phyloP scores from a whole-genome alignment of 2,888 invertebrate species.

The Lydus trimaculatus region DNA sequence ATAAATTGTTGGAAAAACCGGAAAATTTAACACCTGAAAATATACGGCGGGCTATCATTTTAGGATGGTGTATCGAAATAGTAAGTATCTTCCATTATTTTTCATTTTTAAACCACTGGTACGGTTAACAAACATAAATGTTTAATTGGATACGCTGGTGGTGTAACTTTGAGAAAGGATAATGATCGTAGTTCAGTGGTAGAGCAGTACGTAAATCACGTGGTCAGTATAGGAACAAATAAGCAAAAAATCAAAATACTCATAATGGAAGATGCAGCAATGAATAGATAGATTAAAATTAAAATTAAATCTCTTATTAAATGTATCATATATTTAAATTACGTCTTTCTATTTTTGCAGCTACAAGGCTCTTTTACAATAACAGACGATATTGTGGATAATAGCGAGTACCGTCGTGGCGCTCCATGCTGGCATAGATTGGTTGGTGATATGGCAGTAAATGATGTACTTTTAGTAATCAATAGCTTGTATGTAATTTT shows the following conservation, averaged over 20 bases:
- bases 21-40: slow-evolving; percentile 79
- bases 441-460: slow-evolving; percentile 79
- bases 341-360: slow-evolving; percentile 63
- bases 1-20: slow-evolving; percentile 73
- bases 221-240: too few species aligned
- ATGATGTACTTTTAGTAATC: slow-evolving; percentile 86
- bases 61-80: slow-evolving; percentile 97
- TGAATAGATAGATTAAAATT: too few species aligned
- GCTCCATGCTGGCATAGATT: slow-evolving; percentile 89
- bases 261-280: too few species aligned
- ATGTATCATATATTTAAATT: too few species aligned
- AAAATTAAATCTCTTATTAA: too few species aligned
- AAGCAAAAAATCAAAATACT: too few species aligned
- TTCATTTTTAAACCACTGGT: too few species aligned
- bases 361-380: slow-evolving; percentile 88
- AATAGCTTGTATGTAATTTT: slow-evolving; percentile 80
- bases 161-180: too few species aligned
- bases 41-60: slow-evolving; percentile 77
- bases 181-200: too few species aligned
- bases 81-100: slow-evolving; percentile 62
- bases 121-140: too few species aligned
- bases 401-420: slow-evolving; percentile 81
- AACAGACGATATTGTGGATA: slow-evolving; percentile 92
- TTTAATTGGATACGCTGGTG: too few species aligned
- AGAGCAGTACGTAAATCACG: too few species aligned